Evolutionary conservation across 2,888 invertebrate genomes (phyloP).

Genomic region (Antitype chi): DNA sequence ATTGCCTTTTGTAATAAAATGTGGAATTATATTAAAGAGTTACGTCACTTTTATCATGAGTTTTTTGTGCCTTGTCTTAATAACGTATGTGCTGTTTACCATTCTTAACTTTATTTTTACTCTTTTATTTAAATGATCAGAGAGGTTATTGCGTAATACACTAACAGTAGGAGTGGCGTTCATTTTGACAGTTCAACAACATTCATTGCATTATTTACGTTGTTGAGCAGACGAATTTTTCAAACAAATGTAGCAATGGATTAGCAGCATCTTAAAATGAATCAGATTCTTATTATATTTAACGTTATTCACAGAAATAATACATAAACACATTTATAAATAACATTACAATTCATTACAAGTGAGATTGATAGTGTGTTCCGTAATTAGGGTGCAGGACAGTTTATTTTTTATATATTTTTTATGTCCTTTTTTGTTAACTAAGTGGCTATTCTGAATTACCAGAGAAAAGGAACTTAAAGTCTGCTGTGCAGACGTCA

Average conservation of each 20-base stretch:
- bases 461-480: background rate
- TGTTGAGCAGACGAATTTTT: no score
- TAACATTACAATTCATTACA: no score
- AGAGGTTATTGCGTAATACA: no score
- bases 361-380: no score
- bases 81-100: background rate
- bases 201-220: no score
- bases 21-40: background rate
- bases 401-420: background rate
- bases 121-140: background rate
- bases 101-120: background rate
- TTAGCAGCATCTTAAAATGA: no score
- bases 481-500: slow-evolving; percentile 4
- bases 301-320: no score
- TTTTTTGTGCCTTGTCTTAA: background rate
- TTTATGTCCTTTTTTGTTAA: background rate
- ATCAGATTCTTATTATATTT: no score
- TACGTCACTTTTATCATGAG: background rate
- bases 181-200: no score
- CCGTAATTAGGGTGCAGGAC: background rate
- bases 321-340: no score
- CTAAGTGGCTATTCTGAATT: background rate
- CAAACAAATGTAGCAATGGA: no score
- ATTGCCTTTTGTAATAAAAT: background rate
- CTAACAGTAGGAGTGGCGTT: no score